Evolutionary conservation across 2,888 invertebrate species (phyloP), one percentile per base, ranked within the genome.

Genomic region (Adineta ricciae): DNA sequence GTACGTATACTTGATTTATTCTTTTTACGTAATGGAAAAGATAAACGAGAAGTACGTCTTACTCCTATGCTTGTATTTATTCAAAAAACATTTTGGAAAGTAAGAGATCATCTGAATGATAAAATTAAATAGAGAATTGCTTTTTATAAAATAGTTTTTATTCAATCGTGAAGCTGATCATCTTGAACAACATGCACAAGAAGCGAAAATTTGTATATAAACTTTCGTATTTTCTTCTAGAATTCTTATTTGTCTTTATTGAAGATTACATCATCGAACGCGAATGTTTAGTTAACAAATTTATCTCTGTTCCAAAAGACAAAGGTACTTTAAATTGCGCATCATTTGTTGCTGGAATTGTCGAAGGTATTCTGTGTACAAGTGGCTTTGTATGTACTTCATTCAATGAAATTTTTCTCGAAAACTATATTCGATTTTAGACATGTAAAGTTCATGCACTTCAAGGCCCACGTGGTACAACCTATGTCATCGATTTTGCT

Each of bases 191-290:
- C 56, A 85, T 83, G 83, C 54, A 4, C 64, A 38, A 83, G 54
- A 84, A 19, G 32, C 84, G 21, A 78, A 84, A 27, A n/a, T 83
- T 27, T 50, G 54, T 83, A 54, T 50, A n/a, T n/a, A n/a, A n/a
- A n/a, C n/a, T n/a, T n/a, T n/a, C n/a, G n/a, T n/a, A n/a, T n/a
- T n/a, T n/a, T n/a, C n/a, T n/a, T n/a, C n/a, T n/a, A n/a, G n/a
- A n/a, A n/a, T n/a, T n/a, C n/a, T n/a, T n/a, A n/a, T n/a, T n/a
- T n/a, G n/a, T n/a, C n/a, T n/a, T n/a, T n/a, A n/a, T n/a, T n/a
- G n/a, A n/a, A 92, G 92, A 98, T 91, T 98, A 98, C 89, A 94
- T 99, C 73, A 98, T 99, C 90, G 99, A 99, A 90, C 96, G 96
- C 89, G 98, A 99, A 89, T 96, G 98, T 19, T 89, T 99, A 87